Conservation (phyloP, 2,797 vertebrate genomes). For the Pseudochirops corinnae region DNA sequence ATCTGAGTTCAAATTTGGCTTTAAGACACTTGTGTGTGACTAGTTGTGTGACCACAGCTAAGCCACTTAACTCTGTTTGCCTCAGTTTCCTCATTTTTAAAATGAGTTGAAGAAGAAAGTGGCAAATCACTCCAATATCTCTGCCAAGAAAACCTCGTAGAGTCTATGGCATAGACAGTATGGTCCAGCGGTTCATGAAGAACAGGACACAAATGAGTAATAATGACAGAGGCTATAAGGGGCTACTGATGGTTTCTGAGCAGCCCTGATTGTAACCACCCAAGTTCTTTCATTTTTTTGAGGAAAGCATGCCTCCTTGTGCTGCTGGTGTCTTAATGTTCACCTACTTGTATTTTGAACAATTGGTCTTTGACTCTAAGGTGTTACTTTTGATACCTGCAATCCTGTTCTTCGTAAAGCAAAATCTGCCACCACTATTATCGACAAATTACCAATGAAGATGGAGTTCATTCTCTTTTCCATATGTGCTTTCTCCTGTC, state of each 20-base stretch:
- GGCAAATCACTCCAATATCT: not conserved
- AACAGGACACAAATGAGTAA: not conserved
- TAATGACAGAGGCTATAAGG: not conserved
- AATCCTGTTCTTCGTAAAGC: not conserved
- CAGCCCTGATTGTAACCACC: not conserved
- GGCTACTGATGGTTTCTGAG: not conserved
- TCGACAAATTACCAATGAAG: not conserved
- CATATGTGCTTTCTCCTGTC: not conserved
- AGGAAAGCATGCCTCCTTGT: not conserved
- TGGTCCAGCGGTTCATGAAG: not conserved
- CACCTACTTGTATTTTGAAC: not conserved
- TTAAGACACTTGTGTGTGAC: not conserved
- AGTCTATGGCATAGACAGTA: too few relatives aligned
- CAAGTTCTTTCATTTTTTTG: not conserved
- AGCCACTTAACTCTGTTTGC: not conserved
- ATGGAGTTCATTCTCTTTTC: not conserved
- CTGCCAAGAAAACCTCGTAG: not conserved
- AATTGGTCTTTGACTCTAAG: not conserved
- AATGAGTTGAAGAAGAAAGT: not conserved
- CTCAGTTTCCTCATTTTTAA: not conserved
- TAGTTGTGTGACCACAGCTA: rapidly evolving
- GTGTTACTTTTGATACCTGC: not conserved
- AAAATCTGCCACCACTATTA: not conserved
- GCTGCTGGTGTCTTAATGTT: not conserved
- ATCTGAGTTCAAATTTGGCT: not conserved